Base-by-base conservation (phyloP, 2,888 invertebrate genomes). In the Drosophila lacicola region DNA sequence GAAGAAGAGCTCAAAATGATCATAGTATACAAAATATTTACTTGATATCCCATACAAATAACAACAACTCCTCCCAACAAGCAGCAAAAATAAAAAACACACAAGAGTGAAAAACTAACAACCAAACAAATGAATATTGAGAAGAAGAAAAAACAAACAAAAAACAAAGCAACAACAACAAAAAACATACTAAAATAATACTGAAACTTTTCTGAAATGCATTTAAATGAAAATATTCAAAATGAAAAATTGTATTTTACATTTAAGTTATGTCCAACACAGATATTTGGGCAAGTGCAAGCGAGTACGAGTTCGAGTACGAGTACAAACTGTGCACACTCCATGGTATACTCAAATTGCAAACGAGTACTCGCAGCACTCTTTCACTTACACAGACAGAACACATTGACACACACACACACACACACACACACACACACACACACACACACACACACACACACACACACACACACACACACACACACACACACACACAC, bases 141-240 rank as follows among this genome's bases (percentile, higher is more conserved):
- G 17, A 60, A 41, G 54, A 13, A 55, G 6, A 58, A 14, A 57
- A 25, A 25, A 21, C 37, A 55, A 42, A 39, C 47, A 61, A 44
- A n/a, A 39, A 49, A 44, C 21, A 39, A 29, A 41, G 55, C 29
- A 62, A 64, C 14, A 41, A 44, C 44, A 65, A 57, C 25, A 56
- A 62, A 63, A 46, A 51, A 49, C 39, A 57, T 51, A 71, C 33
- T 51, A 70, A 50, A 62, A 34, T 34, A 42, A 63, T 25, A 70
- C 49, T 37, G 51, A 62, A 84, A 78, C 60, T 79, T 88, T 86
- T 88, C 87, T 86, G 84, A 85, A 88, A 88, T 85, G 85, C 85
- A 85, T 85, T 85, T 85, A 86, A 82, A 88, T 72, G 65, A 71
- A 74, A 74, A 81, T 78, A 78, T 83, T 86, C 71, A 84, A 81